Evolutionary conservation across 2,113 vertebrate species (phyloP), one percentile per base, ranked within the genome.

Genomic region (Spheniscus mendiculus): DNA sequence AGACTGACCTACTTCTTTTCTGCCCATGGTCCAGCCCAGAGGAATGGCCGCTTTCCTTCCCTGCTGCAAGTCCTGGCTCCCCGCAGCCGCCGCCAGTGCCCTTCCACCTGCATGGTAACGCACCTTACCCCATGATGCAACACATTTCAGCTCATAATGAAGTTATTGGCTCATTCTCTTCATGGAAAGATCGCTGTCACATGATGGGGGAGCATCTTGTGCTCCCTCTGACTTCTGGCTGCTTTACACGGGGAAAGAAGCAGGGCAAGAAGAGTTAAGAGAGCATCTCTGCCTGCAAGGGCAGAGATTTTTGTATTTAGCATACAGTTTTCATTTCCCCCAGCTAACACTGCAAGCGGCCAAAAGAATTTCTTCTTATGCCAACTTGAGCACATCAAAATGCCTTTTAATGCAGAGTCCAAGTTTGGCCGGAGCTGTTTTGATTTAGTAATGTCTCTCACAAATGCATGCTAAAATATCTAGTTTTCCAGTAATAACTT

Each of bases 361-460:
- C 67, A 91, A 72, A 93, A 86, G 7, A 81, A 89, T 47, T 66
- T 72, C 11, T 71, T 76, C 61, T 72, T 42, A 79, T 81, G 67
- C 44, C 86, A 96, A 17, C 30, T 62, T 81, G 63, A 94, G 38
- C 53, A 78, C 83, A 91, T 84, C 44, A 78, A 81, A 69, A 93
- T 67, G 45, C 30, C 2, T 5, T 89, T 78, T 84, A 92, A 79
- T 72, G 72, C 30, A 56, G 47, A 9, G 10, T 50, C n/a, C 42
- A 83, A 83, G 22, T 84, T 82, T 87, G 56, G 42, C 32, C 4
- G 13, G 83, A 93, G 44, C 52, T 90, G 80, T 72, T 95, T 84
- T 79, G 65, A 71, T 85, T 95, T 90, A 90, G 62, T 95, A 80
- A 93, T 70, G 74, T 90, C 63, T 94, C 32, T 82, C 65, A 81